A percentile compares a stretch with the other conserved stretches of the same genome.
These are phyloP conservation scores for Musca domestica DNA, from an alignment of 1,140 invertebrate species.

Conservation along the genomic window DNA sequence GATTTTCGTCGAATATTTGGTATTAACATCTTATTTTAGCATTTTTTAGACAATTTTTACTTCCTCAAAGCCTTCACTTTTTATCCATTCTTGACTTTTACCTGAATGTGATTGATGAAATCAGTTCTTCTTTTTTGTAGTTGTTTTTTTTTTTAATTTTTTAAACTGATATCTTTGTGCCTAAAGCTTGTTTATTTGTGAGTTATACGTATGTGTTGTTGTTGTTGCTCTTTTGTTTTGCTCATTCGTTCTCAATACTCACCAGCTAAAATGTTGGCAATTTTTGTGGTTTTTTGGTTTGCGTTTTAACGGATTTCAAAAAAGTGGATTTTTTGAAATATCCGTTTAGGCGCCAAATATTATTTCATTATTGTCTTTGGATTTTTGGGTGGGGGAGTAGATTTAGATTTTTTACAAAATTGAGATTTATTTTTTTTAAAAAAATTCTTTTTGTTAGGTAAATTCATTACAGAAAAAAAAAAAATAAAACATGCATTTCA, in stretches of 20 bases:
- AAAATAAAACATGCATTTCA: slow-evolving; percentile 12
- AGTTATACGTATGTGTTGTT: background rate
- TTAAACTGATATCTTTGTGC: too few species aligned
- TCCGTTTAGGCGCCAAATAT: slow-evolving; percentile 18
- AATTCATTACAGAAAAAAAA: background rate
- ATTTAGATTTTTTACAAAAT: background rate
- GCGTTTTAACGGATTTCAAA: slow-evolving; percentile 21
- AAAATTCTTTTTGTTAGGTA: background rate
- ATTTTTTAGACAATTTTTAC: too few species aligned
- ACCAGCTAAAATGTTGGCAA: slow-evolving; percentile 14
- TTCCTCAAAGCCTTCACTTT: too few species aligned
- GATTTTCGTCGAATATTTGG: too few species aligned
- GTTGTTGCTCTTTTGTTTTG: background rate
- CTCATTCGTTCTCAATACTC: background rate
- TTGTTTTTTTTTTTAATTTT: too few species aligned
- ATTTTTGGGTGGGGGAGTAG: background rate
- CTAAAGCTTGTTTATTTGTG: too few species aligned
- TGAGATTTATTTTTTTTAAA: background rate
- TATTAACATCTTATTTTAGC: too few species aligned
- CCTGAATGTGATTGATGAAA: too few species aligned
- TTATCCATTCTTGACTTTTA: too few species aligned
- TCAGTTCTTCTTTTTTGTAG: too few species aligned
- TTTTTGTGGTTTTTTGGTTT: slow-evolving; percentile 12
- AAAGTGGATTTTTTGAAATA: slow-evolving; percentile 3
- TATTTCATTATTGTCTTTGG: slow-evolving; percentile 18